Base-by-base conservation (phyloP, 1,140 invertebrate species). In the Meteorus sp. region DNA sequence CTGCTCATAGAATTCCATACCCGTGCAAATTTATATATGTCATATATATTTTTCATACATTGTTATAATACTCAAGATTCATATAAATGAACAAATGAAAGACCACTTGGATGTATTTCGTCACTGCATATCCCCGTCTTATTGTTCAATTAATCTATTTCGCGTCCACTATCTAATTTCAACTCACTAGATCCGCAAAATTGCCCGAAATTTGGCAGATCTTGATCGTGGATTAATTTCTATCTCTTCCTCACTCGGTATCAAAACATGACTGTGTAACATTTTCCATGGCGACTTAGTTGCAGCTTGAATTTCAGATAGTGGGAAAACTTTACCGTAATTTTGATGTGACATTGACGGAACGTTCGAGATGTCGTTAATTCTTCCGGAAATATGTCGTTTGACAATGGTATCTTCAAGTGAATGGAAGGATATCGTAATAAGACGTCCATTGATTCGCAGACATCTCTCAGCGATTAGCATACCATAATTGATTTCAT, bases 361-460 rank as follows among this genome's bases (percentile, higher is more conserved):
- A 3, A 80, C 79, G 75, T 88, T 90, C 8, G 85, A 83, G 15
- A 82, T 68, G 62, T 86, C 85, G 61, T 90, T 86, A 17, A 91
- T 81, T 70, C 92, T 88, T 1, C 90, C 92, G 45, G 85, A 79
- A 23, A 99, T 83, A 77, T 97, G 93, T 27, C 93, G 81, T 78
- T 98, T 98, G 0, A 97, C 87, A 60, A 98, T 93, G n/a, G 89
- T 89, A 78, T 98, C 95, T 83, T 99, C 96, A 19, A 97, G 77
- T 0, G 92, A 95, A 79, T 97, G 95, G 78, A 97, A 98, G 3
- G 90, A 88, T 5, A 98, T 85, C 1, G 90, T 89, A 0, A 94
- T 85, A 60, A 97, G 70, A 60, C 86, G 81, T 1, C 94, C 95
- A 25, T 86, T 84, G 0, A 85, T 71, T 79, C 90, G 90, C 17